Evolutionary conservation across 2,113 vertebrate genomes (phyloP).

Genomic region (Eolophus roseicapilla): DNA sequence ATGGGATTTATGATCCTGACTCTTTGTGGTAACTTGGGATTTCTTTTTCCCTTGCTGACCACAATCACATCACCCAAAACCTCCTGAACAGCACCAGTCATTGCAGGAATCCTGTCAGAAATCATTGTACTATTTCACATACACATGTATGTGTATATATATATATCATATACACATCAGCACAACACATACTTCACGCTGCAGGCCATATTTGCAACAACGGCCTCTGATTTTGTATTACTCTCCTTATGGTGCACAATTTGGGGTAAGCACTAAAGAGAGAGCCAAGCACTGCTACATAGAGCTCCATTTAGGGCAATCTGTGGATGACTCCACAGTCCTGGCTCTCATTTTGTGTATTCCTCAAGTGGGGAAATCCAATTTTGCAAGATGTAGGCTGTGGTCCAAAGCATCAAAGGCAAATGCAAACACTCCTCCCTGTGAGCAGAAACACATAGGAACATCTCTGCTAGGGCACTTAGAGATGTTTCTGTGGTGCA

Average conservation of each 20-base stretch:
- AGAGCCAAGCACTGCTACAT: not conserved
- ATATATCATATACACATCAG: not conserved
- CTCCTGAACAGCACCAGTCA: not conserved
- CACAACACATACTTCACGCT: not conserved
- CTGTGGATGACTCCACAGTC: not conserved
- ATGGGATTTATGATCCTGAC: not conserved
- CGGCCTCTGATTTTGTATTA: not conserved
- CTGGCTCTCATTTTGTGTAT: not conserved
- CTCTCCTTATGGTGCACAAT: not conserved
- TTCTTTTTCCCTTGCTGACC: not conserved
- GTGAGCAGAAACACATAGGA: not conserved
- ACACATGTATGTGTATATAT: no score
- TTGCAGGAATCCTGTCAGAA: not conserved
- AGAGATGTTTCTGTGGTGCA: not conserved
- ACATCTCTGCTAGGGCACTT: not conserved
- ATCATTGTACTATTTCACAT: accelerated
- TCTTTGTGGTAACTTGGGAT: not conserved
- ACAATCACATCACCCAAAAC: not conserved
- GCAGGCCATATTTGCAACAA: not conserved
- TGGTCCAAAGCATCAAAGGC: not conserved
- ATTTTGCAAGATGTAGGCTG: not conserved
- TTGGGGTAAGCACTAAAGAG: not conserved
- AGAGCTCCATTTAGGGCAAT: not conserved
- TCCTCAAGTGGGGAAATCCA: not conserved
- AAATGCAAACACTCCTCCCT: not conserved